Conservation (phyloP, 2,113 vertebrate species). For the Phasianus colchicus region DNA sequence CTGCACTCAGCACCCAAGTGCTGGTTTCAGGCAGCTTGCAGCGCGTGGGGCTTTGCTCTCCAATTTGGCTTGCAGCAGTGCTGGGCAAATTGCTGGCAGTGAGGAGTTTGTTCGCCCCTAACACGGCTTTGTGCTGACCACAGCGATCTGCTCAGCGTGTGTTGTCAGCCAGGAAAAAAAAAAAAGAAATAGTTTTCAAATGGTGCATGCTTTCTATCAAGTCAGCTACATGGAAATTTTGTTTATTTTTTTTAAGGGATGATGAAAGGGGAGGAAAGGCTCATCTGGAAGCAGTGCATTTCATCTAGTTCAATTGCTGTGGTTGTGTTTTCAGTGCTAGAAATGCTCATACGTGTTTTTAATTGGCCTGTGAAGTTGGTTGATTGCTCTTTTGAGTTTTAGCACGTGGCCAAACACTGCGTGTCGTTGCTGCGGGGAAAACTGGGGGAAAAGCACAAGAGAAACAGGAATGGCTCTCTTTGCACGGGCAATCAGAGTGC, state of each 20-base stretch:
- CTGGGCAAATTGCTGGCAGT: constrained; percentile 20
- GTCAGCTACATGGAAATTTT: not conserved
- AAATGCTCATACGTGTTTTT: rapidly evolving
- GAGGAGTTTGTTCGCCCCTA: not conserved
- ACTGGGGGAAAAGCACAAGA: not conserved
- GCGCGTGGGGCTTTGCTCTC: not conserved
- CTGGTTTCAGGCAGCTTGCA: not conserved
- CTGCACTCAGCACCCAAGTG: not conserved
- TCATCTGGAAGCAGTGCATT: not conserved
- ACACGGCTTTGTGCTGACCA: constrained; percentile 14
- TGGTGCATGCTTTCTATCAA: not conserved
- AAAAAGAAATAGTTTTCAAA: constrained; percentile 42
- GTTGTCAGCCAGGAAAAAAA: constrained; percentile 48
- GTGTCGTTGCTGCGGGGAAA: not conserved
- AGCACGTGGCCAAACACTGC: not conserved
- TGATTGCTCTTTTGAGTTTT: not conserved
- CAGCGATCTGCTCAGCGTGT: constrained; percentile 5
- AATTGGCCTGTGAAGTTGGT: not conserved
- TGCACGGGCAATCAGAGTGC: rapidly evolving
- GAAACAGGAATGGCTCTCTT: not conserved
- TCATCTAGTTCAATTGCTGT: not conserved
- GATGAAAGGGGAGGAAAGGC: not conserved
- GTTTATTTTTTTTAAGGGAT: not conserved
- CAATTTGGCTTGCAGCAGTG: not conserved
- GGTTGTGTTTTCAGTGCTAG: not conserved